Base-by-base conservation (phyloP, 2,888 invertebrate genomes). In the Agrochola lota region DNA sequence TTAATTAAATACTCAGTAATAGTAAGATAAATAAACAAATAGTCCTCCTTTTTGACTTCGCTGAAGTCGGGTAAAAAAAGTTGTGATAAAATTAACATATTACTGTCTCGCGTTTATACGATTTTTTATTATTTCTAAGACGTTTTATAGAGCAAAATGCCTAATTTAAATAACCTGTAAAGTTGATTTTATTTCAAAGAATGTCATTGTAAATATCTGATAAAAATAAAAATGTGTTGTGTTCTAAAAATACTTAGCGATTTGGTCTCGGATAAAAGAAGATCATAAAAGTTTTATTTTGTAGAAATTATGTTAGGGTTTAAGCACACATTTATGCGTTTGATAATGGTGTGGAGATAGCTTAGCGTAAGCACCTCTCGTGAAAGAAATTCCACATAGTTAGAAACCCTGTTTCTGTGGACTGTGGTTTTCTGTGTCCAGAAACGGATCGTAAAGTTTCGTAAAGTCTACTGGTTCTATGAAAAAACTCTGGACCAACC, bases 81-180 rank as follows among this genome's bases (percentile, higher is more conserved):
- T 26, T 23, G 57, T 63, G 26, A 72, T 55, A 62, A 74, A 77
- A 76, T 79, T 79, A 81, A 78, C 75, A 86, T 81, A 83, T 68
- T 63, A 73, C 70, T 72, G 64, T 76, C 57, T 62, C 5, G 17
- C 6, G n/a, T 78, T 82, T 86, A 76, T 78, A 73, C 46, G 71
- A 75, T 73, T 82, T 79, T n/a, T 74, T 73, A 73, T 80, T 70
- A 59, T 77, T 83, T 76, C 64, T 49, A 35, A 64, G 63, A 74
- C 66, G 52, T 74, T 77, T 75, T 74, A 81, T 46, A 62, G 66
- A 63, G 52, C n/a, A 74, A 73, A 77, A 63, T 52, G 26, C 70
- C 77, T 79, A 73, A 83, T 85, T 79, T 85, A 76, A 87, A 83
- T 78, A 87, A 83, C 66, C 71, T 78, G 87, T 80, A 72, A 72